These are phyloP conservation scores for Coturnix japonica DNA, from an alignment of 2,113 vertebrate species.

Conservation along the genomic window DNA sequence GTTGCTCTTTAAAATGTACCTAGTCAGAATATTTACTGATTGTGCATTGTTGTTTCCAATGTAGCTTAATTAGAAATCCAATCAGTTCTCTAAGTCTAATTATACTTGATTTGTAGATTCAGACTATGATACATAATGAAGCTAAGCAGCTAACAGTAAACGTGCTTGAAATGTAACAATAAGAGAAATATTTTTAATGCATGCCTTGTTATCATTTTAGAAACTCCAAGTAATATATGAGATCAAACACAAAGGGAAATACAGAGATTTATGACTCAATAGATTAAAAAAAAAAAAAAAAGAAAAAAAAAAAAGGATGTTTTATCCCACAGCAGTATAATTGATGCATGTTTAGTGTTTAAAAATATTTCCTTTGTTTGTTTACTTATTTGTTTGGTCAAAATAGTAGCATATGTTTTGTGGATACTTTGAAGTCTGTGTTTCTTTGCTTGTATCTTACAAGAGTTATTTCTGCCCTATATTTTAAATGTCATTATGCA, in stretches of 20 bases:
- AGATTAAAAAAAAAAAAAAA: constrained; percentile 5
- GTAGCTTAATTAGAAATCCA: constrained; percentile 91
- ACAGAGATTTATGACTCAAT: constrained; percentile 67
- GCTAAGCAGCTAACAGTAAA: constrained; percentile 84
- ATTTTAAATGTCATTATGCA: constrained; percentile 15
- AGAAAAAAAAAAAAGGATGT: constrained; percentile 37
- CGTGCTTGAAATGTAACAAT: constrained; percentile 88
- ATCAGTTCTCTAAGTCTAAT: constrained; percentile 90
- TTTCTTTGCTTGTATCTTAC: not conserved
- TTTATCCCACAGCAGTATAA: constrained; percentile 54
- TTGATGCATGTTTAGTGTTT: constrained; percentile 1
- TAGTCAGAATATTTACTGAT: constrained; percentile 92
- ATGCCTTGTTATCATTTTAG: constrained; percentile 75
- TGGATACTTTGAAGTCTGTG: not conserved
- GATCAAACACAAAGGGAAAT: constrained; percentile 68
- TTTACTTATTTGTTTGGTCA: constrained; percentile 44
- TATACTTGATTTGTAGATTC: constrained; percentile 91
- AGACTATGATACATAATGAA: constrained; percentile 89
- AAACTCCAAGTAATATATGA: constrained; percentile 73
- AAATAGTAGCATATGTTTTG: constrained; percentile 47
- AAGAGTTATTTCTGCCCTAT: not conserved
- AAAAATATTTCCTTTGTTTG: constrained; percentile 61
- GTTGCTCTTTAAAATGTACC: constrained; percentile 91
- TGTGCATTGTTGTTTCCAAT: constrained; percentile 89
- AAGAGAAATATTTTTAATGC: constrained; percentile 84